Evolutionary conservation across 1,140 invertebrate species (phyloP).

Genomic region (Caenorhabditis brenneri): DNA sequence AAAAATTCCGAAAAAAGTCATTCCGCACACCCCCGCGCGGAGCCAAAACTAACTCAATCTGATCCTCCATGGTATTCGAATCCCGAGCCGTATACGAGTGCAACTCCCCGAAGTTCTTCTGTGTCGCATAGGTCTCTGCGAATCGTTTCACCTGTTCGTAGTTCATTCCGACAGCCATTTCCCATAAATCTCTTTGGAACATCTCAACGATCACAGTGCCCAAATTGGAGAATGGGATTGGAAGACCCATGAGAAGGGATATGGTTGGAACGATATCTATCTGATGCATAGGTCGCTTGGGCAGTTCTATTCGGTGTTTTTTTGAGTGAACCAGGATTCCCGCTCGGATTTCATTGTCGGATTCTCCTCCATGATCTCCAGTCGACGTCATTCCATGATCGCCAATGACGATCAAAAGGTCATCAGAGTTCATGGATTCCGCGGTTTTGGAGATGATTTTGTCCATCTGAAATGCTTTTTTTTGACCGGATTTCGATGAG

Average conservation of each 20-base stretch:
- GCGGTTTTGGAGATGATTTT: slow-evolving; percentile 76
- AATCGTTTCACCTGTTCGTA: slow-evolving; percentile 47
- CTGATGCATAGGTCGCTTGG: slow-evolving; percentile 72
- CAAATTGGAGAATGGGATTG: slow-evolving; percentile 91
- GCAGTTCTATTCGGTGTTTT: neutral
- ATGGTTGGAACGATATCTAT: slow-evolving; percentile 91
- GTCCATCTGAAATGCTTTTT: slow-evolving; percentile 93
- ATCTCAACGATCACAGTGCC: slow-evolving; percentile 81
- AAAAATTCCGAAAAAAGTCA: too few relatives aligned
- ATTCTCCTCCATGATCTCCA: slow-evolving; percentile 95
- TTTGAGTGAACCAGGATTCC: slow-evolving; percentile 79
- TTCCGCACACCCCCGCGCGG: too few relatives aligned
- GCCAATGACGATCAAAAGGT: slow-evolving; percentile 88
- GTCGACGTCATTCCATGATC: slow-evolving; percentile 97
- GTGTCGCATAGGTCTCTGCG: slow-evolving; percentile 47
- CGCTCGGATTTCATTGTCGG: slow-evolving; percentile 83
- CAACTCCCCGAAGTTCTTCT: slow-evolving; percentile 28
- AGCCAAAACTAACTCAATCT: slow-evolving; percentile 12
- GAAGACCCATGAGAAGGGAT: slow-evolving; percentile 82
- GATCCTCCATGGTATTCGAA: slow-evolving; percentile 48
- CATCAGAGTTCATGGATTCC: slow-evolving; percentile 79
- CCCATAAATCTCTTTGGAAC: slow-evolving; percentile 69
- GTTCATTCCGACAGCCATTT: slow-evolving; percentile 44
- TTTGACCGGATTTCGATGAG: too few relatives aligned
- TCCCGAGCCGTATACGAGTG: slow-evolving; percentile 6